Evolutionary conservation across 2,888 invertebrate genomes (phyloP).

Genomic region (Tromatobia lineatoria): DNA sequence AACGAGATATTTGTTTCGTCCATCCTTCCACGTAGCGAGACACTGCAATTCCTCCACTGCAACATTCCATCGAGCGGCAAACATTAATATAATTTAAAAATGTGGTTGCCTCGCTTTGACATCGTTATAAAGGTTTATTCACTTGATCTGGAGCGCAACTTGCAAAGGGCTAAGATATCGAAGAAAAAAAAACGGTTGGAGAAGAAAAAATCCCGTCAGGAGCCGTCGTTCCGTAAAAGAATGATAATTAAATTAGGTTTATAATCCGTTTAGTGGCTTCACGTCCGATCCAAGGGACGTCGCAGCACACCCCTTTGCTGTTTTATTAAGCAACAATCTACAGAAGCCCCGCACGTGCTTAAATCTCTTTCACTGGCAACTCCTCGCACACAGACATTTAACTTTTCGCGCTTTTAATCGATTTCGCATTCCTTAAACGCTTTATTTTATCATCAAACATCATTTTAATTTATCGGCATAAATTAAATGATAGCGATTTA

Average conservation of each 20-base stretch:
- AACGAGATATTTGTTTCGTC: conserved; percentile 92
- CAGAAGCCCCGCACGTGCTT: conserved; percentile 75
- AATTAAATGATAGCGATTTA: too few relatives aligned
- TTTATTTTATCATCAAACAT: conserved; percentile 15
- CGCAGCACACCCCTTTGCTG: conserved; percentile 71
- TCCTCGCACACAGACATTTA: conserved; percentile 15
- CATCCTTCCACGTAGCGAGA: conserved; percentile 94
- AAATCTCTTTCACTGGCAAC: conserved; percentile 55
- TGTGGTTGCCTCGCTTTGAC: neutral
- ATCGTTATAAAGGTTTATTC: neutral
- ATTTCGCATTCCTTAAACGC: conserved; percentile 18
- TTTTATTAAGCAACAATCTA: conserved; percentile 81
- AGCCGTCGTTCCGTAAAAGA: conserved; percentile 78
- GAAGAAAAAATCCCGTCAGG: conserved; percentile 75
- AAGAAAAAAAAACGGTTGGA: neutral
- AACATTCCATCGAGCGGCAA: conserved; percentile 64
- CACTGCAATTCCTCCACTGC: conserved; percentile 93
- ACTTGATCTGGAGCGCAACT: neutral
- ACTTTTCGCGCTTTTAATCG: conserved; percentile 8
- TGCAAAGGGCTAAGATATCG: conserved; percentile 6
- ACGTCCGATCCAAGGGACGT: conserved; percentile 71
- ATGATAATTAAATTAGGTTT: conserved; percentile 81
- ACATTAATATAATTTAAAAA: conserved; percentile 24
- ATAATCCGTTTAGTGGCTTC: conserved; percentile 81
- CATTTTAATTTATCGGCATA: neutral